These are phyloP conservation scores for Chymomyza amoena DNA, from an alignment of 2,888 invertebrate genomes.

Conservation along the genomic window DNA sequence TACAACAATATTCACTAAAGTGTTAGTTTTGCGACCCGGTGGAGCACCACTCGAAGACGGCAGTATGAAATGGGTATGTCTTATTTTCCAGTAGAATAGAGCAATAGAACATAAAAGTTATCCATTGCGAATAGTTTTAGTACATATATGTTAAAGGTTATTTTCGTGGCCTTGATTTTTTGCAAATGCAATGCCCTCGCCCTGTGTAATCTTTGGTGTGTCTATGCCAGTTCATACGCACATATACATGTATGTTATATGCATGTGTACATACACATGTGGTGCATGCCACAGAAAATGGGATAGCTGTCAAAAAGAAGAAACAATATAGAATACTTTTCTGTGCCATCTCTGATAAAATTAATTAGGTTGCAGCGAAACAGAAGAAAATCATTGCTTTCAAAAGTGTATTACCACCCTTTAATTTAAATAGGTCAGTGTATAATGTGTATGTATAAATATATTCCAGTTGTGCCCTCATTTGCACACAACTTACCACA, in stretches of 20 bases:
- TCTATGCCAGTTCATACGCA: not conserved
- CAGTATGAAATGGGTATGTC: slow-evolving; percentile 16
- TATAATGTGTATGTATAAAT: not conserved
- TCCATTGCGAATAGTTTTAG: not conserved
- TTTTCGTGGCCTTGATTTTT: slow-evolving; percentile 9
- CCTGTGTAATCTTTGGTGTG: not conserved
- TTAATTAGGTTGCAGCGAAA: not conserved
- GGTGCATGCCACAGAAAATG: not conserved
- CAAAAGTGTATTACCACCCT: not conserved
- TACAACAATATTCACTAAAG: not conserved
- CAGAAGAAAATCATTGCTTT: not conserved
- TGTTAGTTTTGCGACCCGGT: not conserved
- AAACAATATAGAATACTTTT: no score
- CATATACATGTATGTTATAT: not conserved
- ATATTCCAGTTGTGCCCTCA: not conserved
- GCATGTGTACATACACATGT: no score
- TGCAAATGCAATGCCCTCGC: not conserved
- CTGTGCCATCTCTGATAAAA: not conserved
- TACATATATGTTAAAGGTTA: not conserved
- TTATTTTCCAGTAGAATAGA: not conserved
- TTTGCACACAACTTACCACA: not conserved
- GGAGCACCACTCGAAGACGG: not conserved
- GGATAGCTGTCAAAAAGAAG: no score
- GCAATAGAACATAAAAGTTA: not conserved
- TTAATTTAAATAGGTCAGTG: not conserved